Evolutionary conservation across 2,888 invertebrate species (phyloP).

Genomic region (Hololepta plana): DNA sequence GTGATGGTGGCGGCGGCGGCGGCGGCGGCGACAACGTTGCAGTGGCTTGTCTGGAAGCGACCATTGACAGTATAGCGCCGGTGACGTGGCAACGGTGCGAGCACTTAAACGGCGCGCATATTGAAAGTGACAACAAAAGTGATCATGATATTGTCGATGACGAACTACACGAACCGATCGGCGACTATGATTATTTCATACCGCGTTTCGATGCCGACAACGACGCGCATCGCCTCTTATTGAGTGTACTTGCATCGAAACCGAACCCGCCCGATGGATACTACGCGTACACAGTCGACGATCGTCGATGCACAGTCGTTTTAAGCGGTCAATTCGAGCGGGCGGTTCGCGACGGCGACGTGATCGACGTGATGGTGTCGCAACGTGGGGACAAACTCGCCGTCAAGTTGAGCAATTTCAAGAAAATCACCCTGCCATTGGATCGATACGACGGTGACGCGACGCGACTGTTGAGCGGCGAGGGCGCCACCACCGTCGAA

Average conservation of each 20-base stretch:
- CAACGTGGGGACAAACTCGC: conserved; percentile 58
- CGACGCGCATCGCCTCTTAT: conserved; percentile 43
- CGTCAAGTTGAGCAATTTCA: conserved; percentile 52
- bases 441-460: conserved; percentile 11
- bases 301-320: conserved; percentile 54
- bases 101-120: no score
- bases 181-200: conserved; percentile 57
- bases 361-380: conserved; percentile 58
- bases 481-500: conserved; percentile 46
- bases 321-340: conserved; percentile 56
- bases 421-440: conserved; percentile 44
- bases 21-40: no score
- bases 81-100: no score
- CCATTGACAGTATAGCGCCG: no score
- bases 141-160: conserved; percentile 8
- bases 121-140: no score
- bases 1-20: conserved; percentile 49
- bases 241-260: conserved; percentile 41
- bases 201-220: conserved; percentile 49
- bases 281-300: conserved; percentile 60
- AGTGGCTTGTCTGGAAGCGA: no score
- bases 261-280: conserved; percentile 34
- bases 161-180: conserved; percentile 43
- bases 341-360: conserved; percentile 59
- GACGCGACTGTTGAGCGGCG: conserved; percentile 40